Evolutionary conservation across 2,888 invertebrate species (phyloP), one percentile per base, ranked within the genome.

Genomic region (Hirtodrosophila duncani): DNA sequence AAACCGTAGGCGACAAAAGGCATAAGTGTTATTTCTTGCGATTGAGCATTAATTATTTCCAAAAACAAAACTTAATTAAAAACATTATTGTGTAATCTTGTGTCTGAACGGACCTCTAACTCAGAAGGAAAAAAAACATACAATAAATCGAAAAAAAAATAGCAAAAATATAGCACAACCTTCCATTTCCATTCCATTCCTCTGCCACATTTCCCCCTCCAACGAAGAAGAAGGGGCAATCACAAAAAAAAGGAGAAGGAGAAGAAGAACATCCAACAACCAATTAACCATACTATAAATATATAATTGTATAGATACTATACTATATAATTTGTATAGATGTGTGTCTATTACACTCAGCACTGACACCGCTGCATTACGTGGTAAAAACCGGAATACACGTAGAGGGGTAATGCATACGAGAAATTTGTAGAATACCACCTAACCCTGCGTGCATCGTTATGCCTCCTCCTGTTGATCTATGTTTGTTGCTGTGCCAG

Each of bases 291-390:
- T 81, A n/a, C n/a, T n/a, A n/a, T n/a, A n/a, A n/a, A n/a, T n/a
- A n/a, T n/a, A n/a, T n/a, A n/a, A n/a, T n/a, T n/a, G n/a, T n/a
- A n/a, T n/a, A n/a, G n/a, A n/a, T n/a, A n/a, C n/a, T n/a, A 78
- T 72, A 72, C 83, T 83, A 82, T 70, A 78, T 84, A 83, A 84
- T 83, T 84, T 84, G 83, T 84, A 83, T 83, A 84, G 83, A 83
- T 82, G 71, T 83, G 84, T 83, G 84, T 83, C 83, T 83, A 83
- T 84, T 83, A n/a, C n/a, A n/a, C n/a, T n/a, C n/a, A n/a, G n/a
- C n/a, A n/a, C n/a, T n/a, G n/a, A n/a, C n/a, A n/a, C n/a, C n/a
- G n/a, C n/a, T n/a, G 82, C 83, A 84, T 84, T 80, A 79, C 68
- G 81, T 72, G 80, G 67, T 66, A 57, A 63, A 66, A 49, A 55